These are phyloP conservation scores for Nesidiocoris tenuis DNA, from an alignment of 2,888 invertebrate genomes.

Conservation along the genomic window DNA sequence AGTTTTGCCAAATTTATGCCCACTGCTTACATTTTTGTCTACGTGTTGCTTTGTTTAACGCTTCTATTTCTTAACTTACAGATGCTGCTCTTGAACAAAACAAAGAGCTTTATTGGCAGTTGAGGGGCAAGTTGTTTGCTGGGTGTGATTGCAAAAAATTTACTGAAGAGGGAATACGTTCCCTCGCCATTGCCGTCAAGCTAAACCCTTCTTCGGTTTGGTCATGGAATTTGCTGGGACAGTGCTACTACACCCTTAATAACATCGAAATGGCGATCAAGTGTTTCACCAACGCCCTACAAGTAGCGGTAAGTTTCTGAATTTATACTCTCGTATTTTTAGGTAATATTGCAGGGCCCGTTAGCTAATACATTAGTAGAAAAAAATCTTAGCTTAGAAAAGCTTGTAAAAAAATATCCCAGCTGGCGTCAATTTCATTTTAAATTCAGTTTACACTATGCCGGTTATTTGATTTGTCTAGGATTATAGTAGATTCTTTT, in stretches of 20 bases:
- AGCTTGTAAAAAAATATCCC: too few species aligned
- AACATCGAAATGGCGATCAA: constrained; percentile 76
- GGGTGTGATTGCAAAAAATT: background rate
- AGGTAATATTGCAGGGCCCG: too few species aligned
- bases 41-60: too few species aligned
- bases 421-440: too few species aligned
- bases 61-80: background rate
- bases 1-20: too few species aligned
- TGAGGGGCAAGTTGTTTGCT: background rate
- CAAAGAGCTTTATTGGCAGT: background rate
- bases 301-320: constrained; percentile 54
- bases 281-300: constrained; percentile 76
- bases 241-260: constrained; percentile 84
- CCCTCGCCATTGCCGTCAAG: constrained; percentile 79
- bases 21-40: too few species aligned
- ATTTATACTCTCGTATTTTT: background rate
- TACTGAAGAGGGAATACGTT: background rate
- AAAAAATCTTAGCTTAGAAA: too few species aligned
- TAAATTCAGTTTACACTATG: too few species aligned
- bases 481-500: too few species aligned
- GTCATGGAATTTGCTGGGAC: constrained; percentile 88
- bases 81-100: background rate
- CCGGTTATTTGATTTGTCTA: too few species aligned
- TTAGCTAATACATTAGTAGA: too few species aligned
- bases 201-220: constrained; percentile 75